A percentile compares a stretch with the other conserved stretches of the same genome.
These are phyloP conservation scores for Atethmia centrago DNA, from an alignment of 2,888 invertebrate genomes.

Conservation along the genomic window DNA sequence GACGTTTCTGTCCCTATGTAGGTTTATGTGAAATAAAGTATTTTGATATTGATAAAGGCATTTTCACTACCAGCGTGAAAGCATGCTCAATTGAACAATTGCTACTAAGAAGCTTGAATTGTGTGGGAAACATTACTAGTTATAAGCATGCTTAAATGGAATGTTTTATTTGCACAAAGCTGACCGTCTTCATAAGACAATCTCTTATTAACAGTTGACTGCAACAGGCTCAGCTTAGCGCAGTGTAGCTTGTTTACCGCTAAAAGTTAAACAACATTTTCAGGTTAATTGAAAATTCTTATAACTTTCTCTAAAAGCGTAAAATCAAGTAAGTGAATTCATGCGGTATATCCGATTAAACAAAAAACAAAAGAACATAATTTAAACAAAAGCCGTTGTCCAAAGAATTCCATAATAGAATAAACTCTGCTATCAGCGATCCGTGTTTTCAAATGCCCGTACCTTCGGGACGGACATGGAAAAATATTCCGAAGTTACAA, in stretches of 20 bases:
- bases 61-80: not conserved
- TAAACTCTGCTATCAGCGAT: slow-evolving; percentile 60
- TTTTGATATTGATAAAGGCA: too few relatives aligned
- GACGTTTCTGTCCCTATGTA: too few relatives aligned
- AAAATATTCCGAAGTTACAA: slow-evolving; percentile 60
- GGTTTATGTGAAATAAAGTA: too few relatives aligned
- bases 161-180: not conserved
- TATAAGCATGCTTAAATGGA: not conserved
- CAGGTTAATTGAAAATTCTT: not conserved
- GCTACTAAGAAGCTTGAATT: not conserved
- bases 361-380: slow-evolving; percentile 31
- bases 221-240: not conserved
- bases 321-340: slow-evolving; percentile 8
- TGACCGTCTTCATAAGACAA: too few relatives aligned
- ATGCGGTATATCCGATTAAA: slow-evolving; percentile 19
- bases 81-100: not conserved
- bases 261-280: not conserved
- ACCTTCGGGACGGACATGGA: slow-evolving; percentile 50
- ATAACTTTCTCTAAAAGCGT: not conserved
- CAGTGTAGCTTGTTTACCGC: not conserved
- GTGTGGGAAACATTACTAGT: not conserved
- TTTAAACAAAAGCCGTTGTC: slow-evolving; percentile 47
- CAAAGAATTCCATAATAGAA: slow-evolving; percentile 59
- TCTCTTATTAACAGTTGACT: too few relatives aligned
- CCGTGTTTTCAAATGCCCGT: slow-evolving; percentile 56